Conservation (phyloP, 2,797 vertebrate genomes). For the Rhinophrynus dorsalis region DNA sequence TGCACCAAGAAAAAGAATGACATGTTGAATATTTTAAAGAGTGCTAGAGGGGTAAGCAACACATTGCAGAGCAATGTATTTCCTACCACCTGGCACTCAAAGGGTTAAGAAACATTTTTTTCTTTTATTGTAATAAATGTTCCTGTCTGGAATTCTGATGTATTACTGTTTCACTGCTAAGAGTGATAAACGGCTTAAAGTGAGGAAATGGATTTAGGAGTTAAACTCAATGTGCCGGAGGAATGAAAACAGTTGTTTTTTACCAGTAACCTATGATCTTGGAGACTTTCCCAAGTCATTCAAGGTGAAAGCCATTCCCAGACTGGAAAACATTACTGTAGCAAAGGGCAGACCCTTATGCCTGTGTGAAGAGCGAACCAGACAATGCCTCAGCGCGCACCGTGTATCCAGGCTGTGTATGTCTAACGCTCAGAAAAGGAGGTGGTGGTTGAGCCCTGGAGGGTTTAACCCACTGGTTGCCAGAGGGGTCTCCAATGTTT, state of each 20-base stretch:
- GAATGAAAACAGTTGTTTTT: conserved; percentile 41
- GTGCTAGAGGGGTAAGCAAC: too few species aligned
- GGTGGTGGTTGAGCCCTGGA: not conserved
- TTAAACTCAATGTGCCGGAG: conserved; percentile 7
- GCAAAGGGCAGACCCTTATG: conserved; percentile 47
- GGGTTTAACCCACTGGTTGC: too few species aligned
- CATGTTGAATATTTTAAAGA: too few species aligned
- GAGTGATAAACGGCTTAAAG: not conserved
- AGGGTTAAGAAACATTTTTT: too few species aligned
- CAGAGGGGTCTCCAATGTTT: too few species aligned
- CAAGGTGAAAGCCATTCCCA: conserved; percentile 47
- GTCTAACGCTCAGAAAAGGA: not conserved
- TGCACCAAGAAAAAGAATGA: too few species aligned
- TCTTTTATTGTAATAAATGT: too few species aligned
- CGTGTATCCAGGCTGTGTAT: not conserved
- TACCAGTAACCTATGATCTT: conserved; percentile 45
- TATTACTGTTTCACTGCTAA: too few species aligned
- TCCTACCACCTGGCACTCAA: too few species aligned
- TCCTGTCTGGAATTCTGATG: too few species aligned
- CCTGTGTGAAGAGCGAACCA: conserved; percentile 26
- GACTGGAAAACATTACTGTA: conserved; percentile 48
- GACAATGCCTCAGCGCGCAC: conserved; percentile 2
- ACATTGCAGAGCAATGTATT: too few species aligned
- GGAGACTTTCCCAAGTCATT: conserved; percentile 45
- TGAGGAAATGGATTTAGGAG: not conserved